A percentile compares a stretch with the other conserved stretches of the same genome.
These are phyloP conservation scores for Chorisops tibialis DNA, from an alignment of 2,888 invertebrate species.

Conservation along the genomic window DNA sequence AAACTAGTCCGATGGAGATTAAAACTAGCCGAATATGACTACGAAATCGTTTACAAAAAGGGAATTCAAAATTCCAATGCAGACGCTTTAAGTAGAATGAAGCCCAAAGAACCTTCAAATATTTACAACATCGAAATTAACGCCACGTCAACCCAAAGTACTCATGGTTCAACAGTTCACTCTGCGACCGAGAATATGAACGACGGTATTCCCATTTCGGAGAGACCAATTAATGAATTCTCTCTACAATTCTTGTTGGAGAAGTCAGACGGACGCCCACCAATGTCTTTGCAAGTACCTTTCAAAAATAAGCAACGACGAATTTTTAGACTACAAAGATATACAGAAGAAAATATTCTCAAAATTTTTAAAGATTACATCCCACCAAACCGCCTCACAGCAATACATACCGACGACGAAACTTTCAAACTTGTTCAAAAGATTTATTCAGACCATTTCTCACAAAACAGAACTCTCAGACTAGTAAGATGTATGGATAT, in stretches of 20 bases:
- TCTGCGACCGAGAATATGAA: conserved; percentile 32
- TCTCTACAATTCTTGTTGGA: conserved; percentile 28
- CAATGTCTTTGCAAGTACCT: conserved; percentile 22
- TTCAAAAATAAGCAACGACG: conserved; percentile 34
- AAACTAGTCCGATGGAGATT: conserved; percentile 23
- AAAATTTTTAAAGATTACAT: conserved; percentile 31
- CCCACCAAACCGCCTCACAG: conserved; percentile 34
- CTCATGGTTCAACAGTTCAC: conserved; percentile 27
- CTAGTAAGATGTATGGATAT: conserved; percentile 2
- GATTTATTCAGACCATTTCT: conserved; percentile 13
- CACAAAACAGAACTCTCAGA: conserved; percentile 1
- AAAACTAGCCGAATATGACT: conserved; percentile 39
- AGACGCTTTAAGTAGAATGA: conserved; percentile 28
- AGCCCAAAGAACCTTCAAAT: background rate
- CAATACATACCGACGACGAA: conserved; percentile 33
- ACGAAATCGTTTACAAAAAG: conserved; percentile 35
- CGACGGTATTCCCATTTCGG: conserved; percentile 36
- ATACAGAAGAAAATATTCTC: conserved; percentile 28
- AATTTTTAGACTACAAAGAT: conserved; percentile 26
- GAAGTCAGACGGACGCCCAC: conserved; percentile 15
- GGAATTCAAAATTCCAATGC: conserved; percentile 29
- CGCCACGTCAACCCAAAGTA: background rate
- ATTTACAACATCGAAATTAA: conserved; percentile 5
- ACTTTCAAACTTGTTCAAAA: conserved; percentile 34
- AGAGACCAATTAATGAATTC: conserved; percentile 36